Percentiles rank a stretch among this genome's conserved stretches.
Conservation (phyloP, 2,113 vertebrate genomes). For the Cygnus buccinator region DNA sequence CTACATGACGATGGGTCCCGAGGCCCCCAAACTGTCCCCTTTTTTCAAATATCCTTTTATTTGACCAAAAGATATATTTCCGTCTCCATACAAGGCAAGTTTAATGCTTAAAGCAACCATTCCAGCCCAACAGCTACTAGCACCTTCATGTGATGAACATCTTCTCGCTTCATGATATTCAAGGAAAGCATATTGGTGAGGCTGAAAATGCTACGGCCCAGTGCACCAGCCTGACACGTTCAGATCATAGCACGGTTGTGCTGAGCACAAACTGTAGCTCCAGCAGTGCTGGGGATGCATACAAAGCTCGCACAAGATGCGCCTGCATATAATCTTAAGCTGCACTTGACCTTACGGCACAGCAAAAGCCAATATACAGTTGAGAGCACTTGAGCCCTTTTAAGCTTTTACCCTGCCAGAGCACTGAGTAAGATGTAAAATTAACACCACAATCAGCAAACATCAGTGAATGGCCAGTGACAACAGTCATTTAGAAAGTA, state of each 20-base stretch:
- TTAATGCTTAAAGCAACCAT: not conserved
- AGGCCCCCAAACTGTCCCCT: not conserved
- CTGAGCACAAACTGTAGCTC: accelerated
- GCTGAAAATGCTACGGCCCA: not conserved
- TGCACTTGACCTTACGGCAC: not conserved
- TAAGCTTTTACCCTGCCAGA: not conserved
- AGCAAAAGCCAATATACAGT: not conserved
- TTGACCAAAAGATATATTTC: not conserved
- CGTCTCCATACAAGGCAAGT: not conserved
- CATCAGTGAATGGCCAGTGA: not conserved
- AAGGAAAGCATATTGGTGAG: not conserved
- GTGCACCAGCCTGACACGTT: not conserved
- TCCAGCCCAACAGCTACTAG: not conserved
- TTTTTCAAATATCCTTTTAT: not conserved
- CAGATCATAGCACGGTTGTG: accelerated
- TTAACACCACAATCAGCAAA: not conserved
- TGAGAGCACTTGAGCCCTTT: not conserved
- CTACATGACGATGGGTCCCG: not conserved
- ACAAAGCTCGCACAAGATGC: not conserved
- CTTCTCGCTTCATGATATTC: not conserved
- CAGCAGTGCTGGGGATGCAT: accelerated
- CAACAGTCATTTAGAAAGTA: not conserved
- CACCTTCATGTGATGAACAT: not conserved
- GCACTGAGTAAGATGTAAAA: not conserved
- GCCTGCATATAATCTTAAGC: not conserved